Base-by-base conservation (phyloP, 1,140 invertebrate genomes). In the Acromyrmex echinatior region DNA sequence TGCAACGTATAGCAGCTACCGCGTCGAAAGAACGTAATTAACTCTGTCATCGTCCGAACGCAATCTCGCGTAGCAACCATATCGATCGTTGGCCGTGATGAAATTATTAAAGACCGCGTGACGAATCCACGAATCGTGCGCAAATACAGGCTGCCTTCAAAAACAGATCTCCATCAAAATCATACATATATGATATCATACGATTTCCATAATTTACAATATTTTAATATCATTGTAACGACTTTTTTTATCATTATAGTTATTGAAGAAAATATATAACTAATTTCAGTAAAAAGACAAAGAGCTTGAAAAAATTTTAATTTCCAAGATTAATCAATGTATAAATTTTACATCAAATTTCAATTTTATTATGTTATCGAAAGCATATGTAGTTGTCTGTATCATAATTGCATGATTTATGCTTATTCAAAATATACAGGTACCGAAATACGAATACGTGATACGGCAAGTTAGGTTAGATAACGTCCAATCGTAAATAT, bases 401-500 rank as follows among this genome's bases (percentile, higher is more conserved):
- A 58, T 16, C 49, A 51, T 45, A 45, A 45, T 45, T 9, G 10
- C 9, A 45, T 45, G 39, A 45, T 45, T 45, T 10, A 51, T n/a
- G 25, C 28, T 84, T 84, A 53, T 28, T 74, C 39, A 28, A 16
- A 51, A 18, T 31, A 51, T 16, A 74, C 39, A 45, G 28, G 12
- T 62, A 74, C 12, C 18, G 39, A 31, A 39, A 62, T 82, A 49
- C 68, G 25, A 73, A 73, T 82, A 82, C 62, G 18, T 56, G 68
- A 82, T 49, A 31, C 12, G 25, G 25, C 14, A 79, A 18, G 9
- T 14, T 58, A 53, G 25, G 9, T n/a, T 58, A 39, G 16, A 25
- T 21, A 76, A 35, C 49, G 28, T 80, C 31, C 51, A 45, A 62
- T 62, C 28, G 80, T 84, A 84, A 84, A 84, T 76, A 82, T 82